These are phyloP conservation scores for Aleiodes leptofemur DNA, from an alignment of 2,888 invertebrate genomes.

Conservation along the genomic window DNA sequence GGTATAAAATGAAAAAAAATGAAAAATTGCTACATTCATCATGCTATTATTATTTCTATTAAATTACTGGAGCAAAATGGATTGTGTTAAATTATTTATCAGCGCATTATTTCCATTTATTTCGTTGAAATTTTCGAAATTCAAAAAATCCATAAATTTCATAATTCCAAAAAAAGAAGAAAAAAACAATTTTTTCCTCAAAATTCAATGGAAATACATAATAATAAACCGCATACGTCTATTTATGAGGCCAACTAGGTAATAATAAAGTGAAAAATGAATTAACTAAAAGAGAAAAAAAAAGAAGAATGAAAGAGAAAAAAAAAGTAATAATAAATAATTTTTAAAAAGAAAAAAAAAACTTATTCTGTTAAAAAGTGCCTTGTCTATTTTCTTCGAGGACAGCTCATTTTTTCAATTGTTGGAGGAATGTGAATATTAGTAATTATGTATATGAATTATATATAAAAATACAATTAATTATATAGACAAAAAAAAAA, in stretches of 20 bases:
- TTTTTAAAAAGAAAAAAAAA: slow-evolving; percentile 50
- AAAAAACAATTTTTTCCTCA: not conserved
- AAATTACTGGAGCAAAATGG: no score
- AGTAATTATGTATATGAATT: slow-evolving; percentile 60
- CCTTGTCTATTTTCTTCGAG: slow-evolving; percentile 74
- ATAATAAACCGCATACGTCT: slow-evolving; percentile 54
- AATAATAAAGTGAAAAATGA: slow-evolving; percentile 58
- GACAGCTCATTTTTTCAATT: slow-evolving; percentile 73
- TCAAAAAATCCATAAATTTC: not conserved
- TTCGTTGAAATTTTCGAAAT: no score
- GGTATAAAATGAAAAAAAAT: no score
- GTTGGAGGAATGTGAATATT: slow-evolving; percentile 74
- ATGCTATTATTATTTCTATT: no score
- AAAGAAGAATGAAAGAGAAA: slow-evolving; percentile 45
- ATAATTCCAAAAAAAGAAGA: not conserved
- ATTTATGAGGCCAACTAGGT: slow-evolving; percentile 71
- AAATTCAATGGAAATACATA: not conserved
- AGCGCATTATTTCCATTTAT: no score
- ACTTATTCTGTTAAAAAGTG: slow-evolving; percentile 72
- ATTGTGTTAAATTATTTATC: no score
- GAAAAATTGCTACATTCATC: no score
- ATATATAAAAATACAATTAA: slow-evolving; percentile 43
- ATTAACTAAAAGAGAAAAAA: slow-evolving; percentile 43
- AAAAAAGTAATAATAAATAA: slow-evolving; percentile 46
- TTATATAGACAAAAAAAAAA: slow-evolving; percentile 23